Evolutionary conservation across 2,113 vertebrate species (phyloP).

Genomic region (Gavia stellata): DNA sequence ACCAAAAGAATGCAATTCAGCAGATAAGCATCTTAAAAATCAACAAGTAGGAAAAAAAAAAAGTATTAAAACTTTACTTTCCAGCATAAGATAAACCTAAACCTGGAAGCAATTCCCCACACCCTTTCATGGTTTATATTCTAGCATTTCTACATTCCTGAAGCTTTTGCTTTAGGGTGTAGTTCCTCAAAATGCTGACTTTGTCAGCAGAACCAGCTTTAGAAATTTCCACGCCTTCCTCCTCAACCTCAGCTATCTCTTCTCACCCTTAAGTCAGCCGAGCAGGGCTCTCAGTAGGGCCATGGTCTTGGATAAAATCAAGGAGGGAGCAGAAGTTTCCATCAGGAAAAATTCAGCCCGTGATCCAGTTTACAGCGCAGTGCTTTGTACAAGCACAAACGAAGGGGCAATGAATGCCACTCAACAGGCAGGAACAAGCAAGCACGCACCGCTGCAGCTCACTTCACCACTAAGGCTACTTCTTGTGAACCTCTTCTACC

Average conservation of each 20-base stretch:
- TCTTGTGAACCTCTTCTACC: not conserved
- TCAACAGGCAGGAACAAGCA: not conserved
- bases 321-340: not conserved
- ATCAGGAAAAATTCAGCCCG: not conserved
- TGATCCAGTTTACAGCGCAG: not conserved
- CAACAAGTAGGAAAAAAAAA: not conserved
- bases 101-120: not conserved
- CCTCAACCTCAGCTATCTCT: not conserved
- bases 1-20: not conserved
- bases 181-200: not conserved
- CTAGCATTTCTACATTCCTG: constrained; percentile 2
- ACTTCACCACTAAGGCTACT: not conserved
- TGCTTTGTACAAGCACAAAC: not conserved
- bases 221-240: not conserved
- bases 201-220: not conserved
- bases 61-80: not conserved
- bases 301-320: not conserved
- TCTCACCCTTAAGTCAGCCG: not conserved
- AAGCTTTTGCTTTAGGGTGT: constrained; percentile 21
- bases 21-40: not conserved
- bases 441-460: not conserved
- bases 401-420: not conserved
- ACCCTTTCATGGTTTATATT: not conserved
- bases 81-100: not conserved
- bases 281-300: not conserved